Percentiles rank a stretch among this genome's conserved stretches.
Evolutionary conservation across 1,140 invertebrate genomes (phyloP).

Genomic region (Aphaenogaster rudis): DNA sequence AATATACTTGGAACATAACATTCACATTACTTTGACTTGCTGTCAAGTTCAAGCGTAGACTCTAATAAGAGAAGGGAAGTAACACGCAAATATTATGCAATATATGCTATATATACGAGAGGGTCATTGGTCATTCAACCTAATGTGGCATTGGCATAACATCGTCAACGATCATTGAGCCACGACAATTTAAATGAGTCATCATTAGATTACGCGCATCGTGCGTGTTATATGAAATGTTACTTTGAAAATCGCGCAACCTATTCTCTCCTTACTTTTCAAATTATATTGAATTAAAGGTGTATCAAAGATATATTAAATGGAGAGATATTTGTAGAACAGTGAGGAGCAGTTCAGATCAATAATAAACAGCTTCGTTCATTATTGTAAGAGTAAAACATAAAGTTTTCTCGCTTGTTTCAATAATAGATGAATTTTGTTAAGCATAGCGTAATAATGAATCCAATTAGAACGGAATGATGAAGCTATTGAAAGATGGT

Average conservation of each 20-base stretch:
- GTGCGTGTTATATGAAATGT: neutral
- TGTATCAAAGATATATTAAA: neutral
- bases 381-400: neutral
- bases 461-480: neutral
- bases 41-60: neutral
- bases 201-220: slow-evolving; percentile 31
- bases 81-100: slow-evolving; percentile 27
- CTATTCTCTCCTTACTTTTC: too few species aligned
- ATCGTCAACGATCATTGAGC: slow-evolving; percentile 71
- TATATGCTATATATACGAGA: slow-evolving; percentile 21
- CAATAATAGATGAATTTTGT: neutral
- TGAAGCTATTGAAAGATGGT: neutral
- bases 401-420: neutral
- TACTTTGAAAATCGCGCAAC: neutral
- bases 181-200: slow-evolving; percentile 40
- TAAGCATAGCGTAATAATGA: neutral
- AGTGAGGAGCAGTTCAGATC: neutral
- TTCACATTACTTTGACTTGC: too few species aligned
- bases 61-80: slow-evolving; percentile 15
- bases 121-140: slow-evolving; percentile 69
- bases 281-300: neutral
- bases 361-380: neutral
- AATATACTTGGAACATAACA: neutral
- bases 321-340: neutral
- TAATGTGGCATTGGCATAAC: slow-evolving; percentile 68